Evolutionary conservation across 2,797 vertebrate genomes (phyloP).

Genomic region (Okamejei kenojei): DNA sequence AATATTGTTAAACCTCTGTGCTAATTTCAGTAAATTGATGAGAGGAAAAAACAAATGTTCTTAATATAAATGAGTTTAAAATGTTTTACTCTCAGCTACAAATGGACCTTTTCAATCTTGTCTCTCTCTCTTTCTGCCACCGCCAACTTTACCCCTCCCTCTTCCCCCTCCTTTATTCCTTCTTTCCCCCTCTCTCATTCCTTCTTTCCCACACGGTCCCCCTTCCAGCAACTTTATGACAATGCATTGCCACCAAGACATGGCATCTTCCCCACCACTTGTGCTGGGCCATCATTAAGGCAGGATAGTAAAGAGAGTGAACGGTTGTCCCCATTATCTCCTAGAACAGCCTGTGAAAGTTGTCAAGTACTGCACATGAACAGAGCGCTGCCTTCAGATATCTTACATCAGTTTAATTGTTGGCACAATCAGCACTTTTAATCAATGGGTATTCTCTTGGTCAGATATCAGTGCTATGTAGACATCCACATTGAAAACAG

Average conservation of each 20-base stretch:
- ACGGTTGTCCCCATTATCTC: neutral
- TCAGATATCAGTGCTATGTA: no score
- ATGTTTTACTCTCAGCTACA: neutral
- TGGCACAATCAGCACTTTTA: neutral
- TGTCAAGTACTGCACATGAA: neutral
- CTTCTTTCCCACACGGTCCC: neutral
- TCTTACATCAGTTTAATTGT: neutral
- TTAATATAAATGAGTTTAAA: neutral
- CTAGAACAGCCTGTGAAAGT: neutral
- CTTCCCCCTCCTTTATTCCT: no score
- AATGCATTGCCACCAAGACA: neutral
- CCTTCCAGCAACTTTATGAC: neutral
- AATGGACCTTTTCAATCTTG: neutral
- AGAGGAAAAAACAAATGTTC: neutral
- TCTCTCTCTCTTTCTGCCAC: neutral
- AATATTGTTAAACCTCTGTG: no score
- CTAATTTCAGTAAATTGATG: neutral
- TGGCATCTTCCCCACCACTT: neutral
- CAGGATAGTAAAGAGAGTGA: neutral
- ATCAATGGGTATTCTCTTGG: neutral
- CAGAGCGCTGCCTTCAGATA: neutral
- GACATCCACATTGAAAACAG: no score
- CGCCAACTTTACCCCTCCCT: no score
- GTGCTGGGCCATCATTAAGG: neutral
- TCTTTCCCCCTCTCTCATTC: neutral